Percentiles rank a stretch among this genome's conserved stretches.
These are phyloP conservation scores for Eleginops maclovinus DNA, from an alignment of 2,113 vertebrate genomes.

Conservation along the genomic window DNA sequence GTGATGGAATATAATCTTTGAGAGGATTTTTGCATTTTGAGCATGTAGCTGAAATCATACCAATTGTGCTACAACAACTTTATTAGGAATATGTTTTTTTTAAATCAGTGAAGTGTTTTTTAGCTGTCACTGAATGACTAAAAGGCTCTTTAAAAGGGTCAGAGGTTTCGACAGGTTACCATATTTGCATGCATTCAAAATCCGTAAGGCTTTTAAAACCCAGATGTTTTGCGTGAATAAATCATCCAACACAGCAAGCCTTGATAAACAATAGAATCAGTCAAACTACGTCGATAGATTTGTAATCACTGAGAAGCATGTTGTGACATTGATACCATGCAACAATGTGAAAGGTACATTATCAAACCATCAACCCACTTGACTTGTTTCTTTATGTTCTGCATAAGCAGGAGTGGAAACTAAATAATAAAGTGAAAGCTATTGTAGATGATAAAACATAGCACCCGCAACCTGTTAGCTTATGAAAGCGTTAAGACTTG, in stretches of 20 bases:
- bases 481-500: neutral
- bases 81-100: neutral
- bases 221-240: constrained; percentile 12
- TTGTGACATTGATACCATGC: neutral
- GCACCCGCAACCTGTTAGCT: neutral
- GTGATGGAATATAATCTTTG: neutral
- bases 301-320: neutral
- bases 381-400: neutral
- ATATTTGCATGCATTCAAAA: constrained; percentile 12
- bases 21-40: neutral
- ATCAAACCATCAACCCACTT: neutral
- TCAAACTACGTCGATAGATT: neutral
- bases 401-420: neutral
- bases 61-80: neutral
- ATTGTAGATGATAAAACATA: neutral
- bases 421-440: neutral
- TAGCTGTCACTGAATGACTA: neutral
- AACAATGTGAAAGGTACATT: neutral
- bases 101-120: neutral
- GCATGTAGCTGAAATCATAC: neutral
- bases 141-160: neutral
- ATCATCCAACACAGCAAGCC: neutral
- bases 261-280: constrained; percentile 8
- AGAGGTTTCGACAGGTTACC: constrained; percentile 2
- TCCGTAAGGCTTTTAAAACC: neutral